phyloP scores from a whole-genome alignment of 2,888 invertebrate species.

The Morpho achilles region DNA sequence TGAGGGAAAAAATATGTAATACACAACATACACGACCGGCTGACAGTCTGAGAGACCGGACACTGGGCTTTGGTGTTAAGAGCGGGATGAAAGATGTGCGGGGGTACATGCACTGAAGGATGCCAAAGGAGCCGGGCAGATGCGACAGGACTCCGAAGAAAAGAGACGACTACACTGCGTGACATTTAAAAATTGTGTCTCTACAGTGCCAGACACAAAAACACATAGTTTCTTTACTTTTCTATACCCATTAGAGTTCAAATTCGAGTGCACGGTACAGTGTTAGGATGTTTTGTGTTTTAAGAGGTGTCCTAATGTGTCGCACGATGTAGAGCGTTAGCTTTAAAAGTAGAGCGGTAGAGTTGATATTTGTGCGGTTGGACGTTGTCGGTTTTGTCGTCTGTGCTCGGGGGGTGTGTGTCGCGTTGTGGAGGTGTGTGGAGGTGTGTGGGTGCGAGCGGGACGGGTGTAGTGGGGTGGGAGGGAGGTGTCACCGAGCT shows the following conservation, averaged over 20 bases:
- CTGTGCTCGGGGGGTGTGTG: slow-evolving; percentile 43
- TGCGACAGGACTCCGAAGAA: slow-evolving; percentile 77
- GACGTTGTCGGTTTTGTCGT: slow-evolving; percentile 53
- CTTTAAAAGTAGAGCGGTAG: slow-evolving; percentile 54
- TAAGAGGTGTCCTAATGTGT: slow-evolving; percentile 70
- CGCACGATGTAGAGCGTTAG: slow-evolving; percentile 64
- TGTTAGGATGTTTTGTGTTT: slow-evolving; percentile 42
- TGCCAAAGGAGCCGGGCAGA: slow-evolving; percentile 74
- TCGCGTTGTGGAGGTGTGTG: slow-evolving; percentile 68
- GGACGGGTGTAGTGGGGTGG: slow-evolving; percentile 45
- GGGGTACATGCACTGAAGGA: slow-evolving; percentile 74
- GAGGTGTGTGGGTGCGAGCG: slow-evolving; percentile 58
- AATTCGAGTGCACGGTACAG: slow-evolving; percentile 23
- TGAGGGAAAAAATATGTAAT: slow-evolving; percentile 44
- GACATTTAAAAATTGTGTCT: slow-evolving; percentile 79
- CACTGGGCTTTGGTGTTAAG: slow-evolving; percentile 71
- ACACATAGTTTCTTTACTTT: slow-evolving; percentile 29
- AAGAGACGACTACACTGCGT: slow-evolving; percentile 77
- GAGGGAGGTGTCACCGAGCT: slow-evolving; percentile 75
- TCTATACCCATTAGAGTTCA: slow-evolving; percentile 29
- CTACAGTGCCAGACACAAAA: slow-evolving; percentile 55
- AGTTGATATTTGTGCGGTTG: slow-evolving; percentile 48
- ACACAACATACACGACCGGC: slow-evolving; percentile 61
- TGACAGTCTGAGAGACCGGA: slow-evolving; percentile 68
- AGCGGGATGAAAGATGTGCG: slow-evolving; percentile 75